Evolutionary conservation across 1,140 invertebrate genomes (phyloP).

Genomic region (Formica selysi): DNA sequence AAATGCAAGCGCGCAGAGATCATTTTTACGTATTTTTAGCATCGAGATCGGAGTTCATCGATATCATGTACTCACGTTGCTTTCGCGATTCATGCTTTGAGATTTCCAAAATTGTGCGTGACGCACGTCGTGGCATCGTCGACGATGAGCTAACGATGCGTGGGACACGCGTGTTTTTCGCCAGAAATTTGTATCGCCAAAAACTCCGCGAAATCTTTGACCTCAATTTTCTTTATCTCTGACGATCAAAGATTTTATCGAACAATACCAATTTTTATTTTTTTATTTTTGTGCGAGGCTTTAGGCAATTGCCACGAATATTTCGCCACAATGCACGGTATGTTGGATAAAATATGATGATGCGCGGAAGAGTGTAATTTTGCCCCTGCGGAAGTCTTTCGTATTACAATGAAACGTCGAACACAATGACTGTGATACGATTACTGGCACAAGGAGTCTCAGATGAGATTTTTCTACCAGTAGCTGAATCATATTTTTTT

Average conservation of each 20-base stretch:
- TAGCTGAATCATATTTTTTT: slow-evolving; percentile 27
- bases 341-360: slow-evolving; percentile 47
- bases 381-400: slow-evolving; percentile 45
- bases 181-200: neutral
- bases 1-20: neutral
- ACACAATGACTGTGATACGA: slow-evolving; percentile 60
- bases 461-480: neutral
- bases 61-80: neutral
- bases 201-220: neutral
- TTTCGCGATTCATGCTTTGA: neutral
- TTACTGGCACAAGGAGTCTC: slow-evolving; percentile 28
- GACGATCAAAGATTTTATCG: neutral
- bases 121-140: neutral
- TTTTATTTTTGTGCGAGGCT: neutral
- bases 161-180: neutral
- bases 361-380: slow-evolving; percentile 57
- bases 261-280: neutral
- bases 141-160: neutral
- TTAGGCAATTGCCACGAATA: neutral
- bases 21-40: neutral
- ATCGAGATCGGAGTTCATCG: neutral
- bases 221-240: slow-evolving; percentile 2
- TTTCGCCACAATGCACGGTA: neutral
- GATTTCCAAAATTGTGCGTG: slow-evolving; percentile 18
- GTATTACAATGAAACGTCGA: slow-evolving; percentile 53